phyloP scores from a whole-genome alignment of 2,113 vertebrate genomes.

The Octodon degus region DNA sequence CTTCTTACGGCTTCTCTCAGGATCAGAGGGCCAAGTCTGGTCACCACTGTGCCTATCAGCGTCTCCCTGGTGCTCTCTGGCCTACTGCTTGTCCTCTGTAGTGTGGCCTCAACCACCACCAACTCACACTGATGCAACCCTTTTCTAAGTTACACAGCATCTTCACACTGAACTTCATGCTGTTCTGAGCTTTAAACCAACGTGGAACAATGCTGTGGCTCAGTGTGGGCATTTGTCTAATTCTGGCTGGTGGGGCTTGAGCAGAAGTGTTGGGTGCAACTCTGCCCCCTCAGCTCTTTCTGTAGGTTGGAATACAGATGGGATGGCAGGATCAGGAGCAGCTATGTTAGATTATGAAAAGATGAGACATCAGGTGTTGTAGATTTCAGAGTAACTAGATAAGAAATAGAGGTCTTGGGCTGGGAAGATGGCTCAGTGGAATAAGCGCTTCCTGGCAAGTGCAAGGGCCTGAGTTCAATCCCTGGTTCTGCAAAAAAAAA shows the following conservation, averaged over 20 bases:
- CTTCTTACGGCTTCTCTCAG: neutral
- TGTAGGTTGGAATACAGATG: neutral
- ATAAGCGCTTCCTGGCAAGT: no score
- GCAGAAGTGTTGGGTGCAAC: neutral
- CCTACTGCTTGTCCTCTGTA: neutral
- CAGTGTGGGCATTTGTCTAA: neutral
- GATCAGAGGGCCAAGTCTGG: neutral
- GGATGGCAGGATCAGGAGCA: neutral
- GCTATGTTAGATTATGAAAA: neutral
- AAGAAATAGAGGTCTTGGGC: neutral
- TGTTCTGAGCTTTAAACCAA: neutral
- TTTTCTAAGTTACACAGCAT: neutral
- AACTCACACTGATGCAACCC: neutral
- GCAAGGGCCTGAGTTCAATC: no score
- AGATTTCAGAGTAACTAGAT: neutral
- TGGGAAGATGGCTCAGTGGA: no score
- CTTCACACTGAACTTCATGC: neutral
- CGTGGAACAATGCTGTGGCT: neutral
- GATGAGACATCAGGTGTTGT: neutral
- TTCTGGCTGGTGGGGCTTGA: neutral
- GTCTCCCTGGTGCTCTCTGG: neutral
- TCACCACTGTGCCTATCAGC: neutral
- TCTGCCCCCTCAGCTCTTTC: neutral
- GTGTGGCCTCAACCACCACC: neutral
- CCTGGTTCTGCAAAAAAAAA: no score